Conservation (phyloP, 30 jellyfish, hydroid and myxozoan species). For the Mastigias papua region DNA sequence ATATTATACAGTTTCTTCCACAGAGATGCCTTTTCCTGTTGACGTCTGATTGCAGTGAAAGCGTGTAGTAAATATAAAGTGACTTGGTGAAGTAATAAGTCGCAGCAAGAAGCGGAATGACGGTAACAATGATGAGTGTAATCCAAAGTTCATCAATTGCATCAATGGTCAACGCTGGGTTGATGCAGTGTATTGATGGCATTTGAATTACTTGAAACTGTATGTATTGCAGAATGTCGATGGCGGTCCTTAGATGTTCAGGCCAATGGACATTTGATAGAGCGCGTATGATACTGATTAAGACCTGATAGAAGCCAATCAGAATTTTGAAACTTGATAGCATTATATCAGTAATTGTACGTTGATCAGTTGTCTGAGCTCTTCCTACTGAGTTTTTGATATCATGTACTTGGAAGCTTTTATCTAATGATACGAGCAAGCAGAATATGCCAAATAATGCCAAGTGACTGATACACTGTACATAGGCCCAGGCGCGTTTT, state of each 20-base stretch:
- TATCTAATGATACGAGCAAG: not conserved
- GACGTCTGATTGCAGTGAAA: not conserved
- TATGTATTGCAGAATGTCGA: constrained; percentile 10
- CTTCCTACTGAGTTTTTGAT: not conserved
- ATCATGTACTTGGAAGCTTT: constrained; percentile 8
- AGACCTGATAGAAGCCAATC: constrained; percentile 63
- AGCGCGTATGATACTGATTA: constrained; percentile 7
- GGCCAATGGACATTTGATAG: constrained; percentile 53
- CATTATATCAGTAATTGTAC: constrained; percentile 65
- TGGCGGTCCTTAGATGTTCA: not conserved
- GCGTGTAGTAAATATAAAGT: not conserved
- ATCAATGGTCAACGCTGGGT: constrained; percentile 50
- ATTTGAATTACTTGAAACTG: constrained; percentile 31
- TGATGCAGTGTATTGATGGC: constrained; percentile 55
- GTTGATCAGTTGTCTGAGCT: not conserved
- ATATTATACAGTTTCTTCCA: constrained; percentile 2
- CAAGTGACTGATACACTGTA: constrained; percentile 11
- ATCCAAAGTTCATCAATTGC: constrained; percentile 43
- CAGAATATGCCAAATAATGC: constrained; percentile 31
- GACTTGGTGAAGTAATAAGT: constrained; percentile 1
- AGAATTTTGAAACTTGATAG: constrained; percentile 54
- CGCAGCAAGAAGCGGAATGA: constrained; percentile 6
- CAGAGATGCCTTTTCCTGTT: not conserved
- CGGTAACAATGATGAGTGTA: constrained; percentile 8
- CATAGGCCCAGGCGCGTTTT: not conserved